These are phyloP conservation scores for Hyposmocoma kahamanoa DNA, from an alignment of 1,140 invertebrate species.

Conservation along the genomic window DNA sequence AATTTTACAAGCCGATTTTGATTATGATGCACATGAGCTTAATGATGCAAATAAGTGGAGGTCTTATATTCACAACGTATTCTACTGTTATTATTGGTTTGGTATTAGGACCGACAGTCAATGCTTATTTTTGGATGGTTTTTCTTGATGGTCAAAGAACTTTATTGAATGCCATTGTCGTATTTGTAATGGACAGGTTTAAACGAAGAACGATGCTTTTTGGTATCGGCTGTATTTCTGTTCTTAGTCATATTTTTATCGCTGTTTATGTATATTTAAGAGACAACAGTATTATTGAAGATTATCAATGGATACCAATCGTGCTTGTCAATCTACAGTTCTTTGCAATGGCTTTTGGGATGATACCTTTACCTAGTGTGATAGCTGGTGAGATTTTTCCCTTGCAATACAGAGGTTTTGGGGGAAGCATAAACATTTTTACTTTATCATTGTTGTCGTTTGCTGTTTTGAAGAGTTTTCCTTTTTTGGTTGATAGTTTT, in stretches of 20 bases:
- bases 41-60: conserved; percentile 5
- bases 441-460: conserved; percentile 21
- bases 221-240: conserved; percentile 1
- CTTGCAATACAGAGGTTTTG: conserved; percentile 30
- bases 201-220: conserved; percentile 5
- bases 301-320: conserved; percentile 19
- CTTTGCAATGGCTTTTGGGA: conserved; percentile 23
- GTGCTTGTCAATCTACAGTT: conserved; percentile 21
- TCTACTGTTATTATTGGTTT: conserved; percentile 73
- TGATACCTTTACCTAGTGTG: conserved; percentile 25
- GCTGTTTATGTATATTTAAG: conserved; percentile 7
- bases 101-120: conserved; percentile 41
- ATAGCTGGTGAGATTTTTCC: conserved; percentile 39
- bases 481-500: conserved; percentile 17
- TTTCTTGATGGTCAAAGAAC: conserved; percentile 73
- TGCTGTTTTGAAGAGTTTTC: conserved; percentile 28
- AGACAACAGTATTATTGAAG: not conserved
- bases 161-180: conserved; percentile 33
- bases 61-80: conserved; percentile 75
- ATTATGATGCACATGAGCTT: conserved; percentile 8
- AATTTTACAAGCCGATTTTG: conserved; percentile 7
- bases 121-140: conserved; percentile 77
- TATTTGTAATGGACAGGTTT: conserved; percentile 7
- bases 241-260: conserved; percentile 6
- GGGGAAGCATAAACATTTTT: conserved; percentile 22